Base-by-base conservation (phyloP, 1,140 invertebrate species). In the Anoplophora glabripennis region DNA sequence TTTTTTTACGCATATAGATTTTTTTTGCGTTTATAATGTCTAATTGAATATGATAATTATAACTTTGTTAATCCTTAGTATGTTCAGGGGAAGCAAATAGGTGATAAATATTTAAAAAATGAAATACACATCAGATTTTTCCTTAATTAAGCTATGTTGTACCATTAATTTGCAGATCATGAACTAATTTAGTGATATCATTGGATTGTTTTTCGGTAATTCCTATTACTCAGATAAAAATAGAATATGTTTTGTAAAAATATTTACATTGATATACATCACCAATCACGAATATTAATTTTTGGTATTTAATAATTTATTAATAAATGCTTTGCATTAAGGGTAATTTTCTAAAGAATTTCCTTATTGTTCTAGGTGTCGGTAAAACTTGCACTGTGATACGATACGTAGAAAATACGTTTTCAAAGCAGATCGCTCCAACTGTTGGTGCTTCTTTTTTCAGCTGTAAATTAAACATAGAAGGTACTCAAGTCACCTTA, bases 361-460 rank as follows among this genome's bases (percentile, higher is more conserved):
- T 53, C 28, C 40, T 44, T 66, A 42, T 63, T 65, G 66, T 69
- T 69, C 67, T 57, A 93, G 92, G 89, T 68, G 91, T 94, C 48
- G 92, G 92, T 10, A 94, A 94, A 78, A 93, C 91, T 0, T 90
- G 89, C 69, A 80, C 94, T 63, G 85, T 94, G 41, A 84, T 86
- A 4, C 80, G 86, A 38, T 93, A 93, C 77, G 83, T 93, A 21
- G 86, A 87, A 35, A 89, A 90, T 65, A 84, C 84, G 71, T 87
- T 90, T 71, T 86, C 84, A 57, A 82, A 84, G 46, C 83, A 84
- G 65, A 84, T 86, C 9, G 88, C 84, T 53, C 89, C 91, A 10
- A 94, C 92, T 7, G 90, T 94, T 67, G 92, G 91, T 1, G 92
- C 92, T 34, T 92, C 90, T 3, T 94, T 93, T 77, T 92, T 92